phyloP scores from a whole-genome alignment of 2,888 invertebrate species.

The Cheilosia pagana region DNA sequence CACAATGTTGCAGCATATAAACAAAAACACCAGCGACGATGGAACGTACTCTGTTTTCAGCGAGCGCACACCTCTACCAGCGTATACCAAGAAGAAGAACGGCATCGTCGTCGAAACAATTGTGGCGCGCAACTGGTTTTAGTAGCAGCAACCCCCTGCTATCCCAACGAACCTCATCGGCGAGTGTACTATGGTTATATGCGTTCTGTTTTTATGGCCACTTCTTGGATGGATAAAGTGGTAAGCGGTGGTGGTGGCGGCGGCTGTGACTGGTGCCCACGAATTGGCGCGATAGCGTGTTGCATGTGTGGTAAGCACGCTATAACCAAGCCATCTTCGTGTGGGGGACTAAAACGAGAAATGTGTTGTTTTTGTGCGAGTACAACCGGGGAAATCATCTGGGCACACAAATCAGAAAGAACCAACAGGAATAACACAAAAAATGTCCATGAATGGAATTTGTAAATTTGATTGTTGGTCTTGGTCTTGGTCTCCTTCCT shows the following conservation, averaged over 20 bases:
- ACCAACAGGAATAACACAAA: constrained; percentile 56
- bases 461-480: constrained; percentile 79
- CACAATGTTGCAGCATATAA: constrained; percentile 27
- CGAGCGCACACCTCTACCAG: constrained; percentile 34
- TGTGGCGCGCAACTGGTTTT: constrained; percentile 69
- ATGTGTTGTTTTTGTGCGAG: constrained; percentile 44
- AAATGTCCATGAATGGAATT: constrained; percentile 83
- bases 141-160: constrained; percentile 1
- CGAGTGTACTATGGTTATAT: constrained; percentile 19
- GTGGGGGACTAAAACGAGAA: constrained; percentile 57
- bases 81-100: constrained; percentile 13
- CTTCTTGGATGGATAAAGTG: constrained; percentile 14
- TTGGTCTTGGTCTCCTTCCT: neutral
- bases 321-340: constrained; percentile 55
- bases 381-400: constrained; percentile 49
- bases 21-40: constrained; percentile 41
- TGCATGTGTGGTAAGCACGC: constrained; percentile 63
- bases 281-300: constrained; percentile 61
- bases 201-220: constrained; percentile 47
- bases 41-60: constrained; percentile 52
- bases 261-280: constrained; percentile 29
- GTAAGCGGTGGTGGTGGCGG: constrained; percentile 22
- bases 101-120: constrained; percentile 25
- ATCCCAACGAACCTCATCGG: neutral
- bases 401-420: constrained; percentile 45